phyloP scores from a whole-genome alignment of 2,113 vertebrate species.

The Hystrix cristata region DNA sequence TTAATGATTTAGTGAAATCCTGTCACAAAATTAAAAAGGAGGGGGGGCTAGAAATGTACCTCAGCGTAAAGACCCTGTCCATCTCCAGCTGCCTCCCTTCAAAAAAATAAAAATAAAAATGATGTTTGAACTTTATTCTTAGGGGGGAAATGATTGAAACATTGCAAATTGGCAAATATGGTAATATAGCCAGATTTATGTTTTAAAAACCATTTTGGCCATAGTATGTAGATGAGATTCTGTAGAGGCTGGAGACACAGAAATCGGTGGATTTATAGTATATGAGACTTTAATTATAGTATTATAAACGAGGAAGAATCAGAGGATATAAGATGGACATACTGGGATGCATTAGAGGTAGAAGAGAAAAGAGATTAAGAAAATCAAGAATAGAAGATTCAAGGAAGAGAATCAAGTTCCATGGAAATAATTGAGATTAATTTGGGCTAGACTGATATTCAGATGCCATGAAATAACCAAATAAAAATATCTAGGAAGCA shows the following conservation, averaged over 20 bases:
- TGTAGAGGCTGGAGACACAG: not conserved
- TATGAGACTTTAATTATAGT: not conserved
- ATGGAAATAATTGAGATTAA: not conserved
- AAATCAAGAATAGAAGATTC: not conserved
- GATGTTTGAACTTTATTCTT: constrained; percentile 20
- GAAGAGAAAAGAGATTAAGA: constrained; percentile 1
- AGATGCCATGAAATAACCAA: constrained; percentile 29
- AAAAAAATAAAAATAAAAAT: not conserved
- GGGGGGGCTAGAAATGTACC: not conserved
- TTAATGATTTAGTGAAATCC: not conserved
- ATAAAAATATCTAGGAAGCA: constrained; percentile 18
- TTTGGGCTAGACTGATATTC: not conserved
- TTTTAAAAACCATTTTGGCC: constrained; percentile 28
- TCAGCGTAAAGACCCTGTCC: not conserved
- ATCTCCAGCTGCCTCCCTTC: not conserved
- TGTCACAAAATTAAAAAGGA: not conserved
- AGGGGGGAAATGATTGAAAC: not conserved
- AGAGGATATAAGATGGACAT: not conserved
- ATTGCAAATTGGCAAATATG: not conserved
- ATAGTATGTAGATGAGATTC: not conserved
- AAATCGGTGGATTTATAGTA: not conserved
- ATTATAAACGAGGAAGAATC: not conserved
- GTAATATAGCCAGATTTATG: not conserved
- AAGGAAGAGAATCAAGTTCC: not conserved
- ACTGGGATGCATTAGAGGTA: not conserved